These are phyloP conservation scores for Oryzaephilus surinamensis DNA, from an alignment of 1,140 invertebrate genomes.

Conservation along the genomic window DNA sequence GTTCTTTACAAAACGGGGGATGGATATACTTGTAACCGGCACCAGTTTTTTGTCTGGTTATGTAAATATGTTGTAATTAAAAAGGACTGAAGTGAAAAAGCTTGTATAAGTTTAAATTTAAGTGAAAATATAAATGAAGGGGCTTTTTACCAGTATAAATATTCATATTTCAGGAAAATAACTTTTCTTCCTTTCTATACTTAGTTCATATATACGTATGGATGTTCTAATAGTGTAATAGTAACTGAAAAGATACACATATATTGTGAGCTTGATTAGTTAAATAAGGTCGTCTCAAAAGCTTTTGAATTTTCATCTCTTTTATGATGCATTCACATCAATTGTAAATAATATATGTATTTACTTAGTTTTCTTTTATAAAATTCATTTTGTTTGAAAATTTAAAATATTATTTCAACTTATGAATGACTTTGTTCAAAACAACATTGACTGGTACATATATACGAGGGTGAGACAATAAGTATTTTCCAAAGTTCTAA, in stretches of 20 bases:
- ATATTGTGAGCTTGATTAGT: constrained; percentile 6
- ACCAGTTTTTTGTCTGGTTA: constrained; percentile 16
- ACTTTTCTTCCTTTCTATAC: constrained; percentile 4
- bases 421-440: no score
- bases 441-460: constrained; percentile 9
- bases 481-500: background rate
- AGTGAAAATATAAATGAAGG: constrained; percentile 19
- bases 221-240: background rate
- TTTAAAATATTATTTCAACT: no score
- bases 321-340: no score
- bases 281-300: constrained; percentile 5
- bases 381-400: no score
- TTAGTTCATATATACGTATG: background rate
- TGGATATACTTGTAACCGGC: no score
- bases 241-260: background rate
- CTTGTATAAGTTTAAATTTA: constrained; percentile 21
- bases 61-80: constrained; percentile 18
- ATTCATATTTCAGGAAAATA: constrained; percentile 16
- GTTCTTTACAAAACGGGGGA: no score
- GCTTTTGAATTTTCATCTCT: constrained; percentile 11
- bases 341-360: no score
- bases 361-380: no score
- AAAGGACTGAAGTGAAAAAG: constrained; percentile 21
- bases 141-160: constrained; percentile 13
- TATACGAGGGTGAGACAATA: constrained; percentile 1